Evolutionary conservation across 2,797 vertebrate species (phyloP).

Genomic region (Heterohyrax brucei): DNA sequence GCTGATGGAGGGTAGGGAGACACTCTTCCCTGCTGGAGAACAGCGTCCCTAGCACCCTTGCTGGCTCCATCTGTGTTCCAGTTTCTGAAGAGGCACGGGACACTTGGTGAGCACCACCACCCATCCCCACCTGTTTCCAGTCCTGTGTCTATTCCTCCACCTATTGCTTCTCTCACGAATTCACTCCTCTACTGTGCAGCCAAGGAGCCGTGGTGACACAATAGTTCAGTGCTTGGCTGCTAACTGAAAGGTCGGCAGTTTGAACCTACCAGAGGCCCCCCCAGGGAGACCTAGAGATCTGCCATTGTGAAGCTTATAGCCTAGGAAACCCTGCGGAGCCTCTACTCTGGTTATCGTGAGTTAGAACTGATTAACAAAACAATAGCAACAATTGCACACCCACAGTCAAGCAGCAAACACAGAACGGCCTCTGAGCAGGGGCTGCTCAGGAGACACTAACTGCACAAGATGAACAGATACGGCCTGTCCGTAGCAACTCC

Average conservation of each 20-base stretch:
- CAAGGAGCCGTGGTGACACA: no score
- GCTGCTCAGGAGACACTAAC: not conserved
- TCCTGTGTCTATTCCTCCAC: not conserved
- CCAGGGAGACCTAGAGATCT: not conserved
- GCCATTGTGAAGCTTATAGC: not conserved
- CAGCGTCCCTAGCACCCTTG: not conserved
- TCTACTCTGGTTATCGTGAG: not conserved
- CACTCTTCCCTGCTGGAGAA: not conserved
- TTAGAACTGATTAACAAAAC: not conserved
- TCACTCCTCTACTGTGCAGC: not conserved
- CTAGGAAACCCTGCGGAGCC: not conserved
- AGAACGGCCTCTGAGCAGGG: rapidly evolving
- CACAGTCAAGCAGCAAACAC: not conserved
- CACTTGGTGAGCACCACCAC: not conserved
- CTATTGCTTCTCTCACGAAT: not conserved
- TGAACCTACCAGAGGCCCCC: not conserved
- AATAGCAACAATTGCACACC: not conserved
- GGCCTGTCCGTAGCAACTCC: not conserved
- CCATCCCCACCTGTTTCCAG: not conserved
- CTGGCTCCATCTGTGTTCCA: not conserved
- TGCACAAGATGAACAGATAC: not conserved
- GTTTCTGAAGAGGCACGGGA: not conserved
- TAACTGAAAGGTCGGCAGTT: not conserved
- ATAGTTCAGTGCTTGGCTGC: not conserved
- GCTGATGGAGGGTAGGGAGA: not conserved